Base-by-base conservation (phyloP, 2,797 vertebrate genomes). In the Lepilemur septentrionalis region DNA sequence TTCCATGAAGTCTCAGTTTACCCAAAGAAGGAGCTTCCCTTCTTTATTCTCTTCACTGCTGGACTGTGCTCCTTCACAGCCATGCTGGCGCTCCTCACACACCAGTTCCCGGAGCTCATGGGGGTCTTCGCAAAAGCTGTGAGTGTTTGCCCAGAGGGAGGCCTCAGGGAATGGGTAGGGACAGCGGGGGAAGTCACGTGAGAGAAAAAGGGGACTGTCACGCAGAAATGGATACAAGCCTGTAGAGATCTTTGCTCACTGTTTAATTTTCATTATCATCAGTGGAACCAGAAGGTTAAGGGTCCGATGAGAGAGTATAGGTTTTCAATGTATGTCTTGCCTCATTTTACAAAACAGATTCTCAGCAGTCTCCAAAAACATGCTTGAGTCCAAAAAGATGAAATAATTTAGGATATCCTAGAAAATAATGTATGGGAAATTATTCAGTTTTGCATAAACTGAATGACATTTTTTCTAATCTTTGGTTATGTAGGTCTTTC, bases 1-100 rank as follows among this genome's bases (percentile, higher is more conserved):
- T 99, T 99, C 99, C 99, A 99, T 89, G 99, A 99, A 99, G 99
- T 99, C 98, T 99, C 99, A 38, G 99, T 99, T 98, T 99, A 99
- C 98, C 99, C 99, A 14, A 99, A 99, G 99, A 99, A 99, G 98
- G 99, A 99, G 98, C 99, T 99, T 97, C 99, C 99, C 69, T 99
- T 99, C 99, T 99, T 99, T 98, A 99, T 99, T 98, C 99, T 99
- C 97, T 99, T 99, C 98, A 99, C 99, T 43, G 99, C 99, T 35
- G 99, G 99, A 25, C 97, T 99, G 96, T 99, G 99, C 98, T 99
- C 99, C 97, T 99, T 99, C 99, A 99, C 99, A 94, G 99, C 99
- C 98, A 99, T 99, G 99, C 97, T 99, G 80, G 99, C 99, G 76
- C 99, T 99, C 97, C 99, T 99, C 99, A 99, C 99, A 97, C 99